Evolutionary conservation across 2,113 vertebrate genomes (phyloP).

Genomic region (Empidonax traillii): DNA sequence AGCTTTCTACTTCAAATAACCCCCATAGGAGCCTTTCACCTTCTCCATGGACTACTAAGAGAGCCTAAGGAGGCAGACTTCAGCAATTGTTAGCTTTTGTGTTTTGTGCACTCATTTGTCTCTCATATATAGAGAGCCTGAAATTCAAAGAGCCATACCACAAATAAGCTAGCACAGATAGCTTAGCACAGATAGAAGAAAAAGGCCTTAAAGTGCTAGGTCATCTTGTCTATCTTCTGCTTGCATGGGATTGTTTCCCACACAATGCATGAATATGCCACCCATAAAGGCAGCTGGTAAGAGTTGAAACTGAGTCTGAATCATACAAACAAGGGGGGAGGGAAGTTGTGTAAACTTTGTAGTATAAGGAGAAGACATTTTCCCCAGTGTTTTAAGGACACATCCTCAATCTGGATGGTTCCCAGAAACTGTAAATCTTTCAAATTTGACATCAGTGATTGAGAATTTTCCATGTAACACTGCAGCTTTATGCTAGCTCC

Average conservation of each 20-base stretch:
- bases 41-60: neutral
- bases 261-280: neutral
- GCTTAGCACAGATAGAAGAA: neutral
- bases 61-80: neutral
- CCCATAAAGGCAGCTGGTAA: constrained; percentile 33
- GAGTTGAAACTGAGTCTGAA: constrained; percentile 10
- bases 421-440: neutral
- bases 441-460: neutral
- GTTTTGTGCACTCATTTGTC: neutral
- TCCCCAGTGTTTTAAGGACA: neutral
- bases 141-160: neutral
- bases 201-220: neutral
- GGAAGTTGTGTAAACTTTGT: constrained; percentile 11
- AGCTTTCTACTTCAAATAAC: neutral
- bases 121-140: neutral
- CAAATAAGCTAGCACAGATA: neutral
- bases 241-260: neutral
- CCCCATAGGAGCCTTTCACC: neutral
- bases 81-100: neutral
- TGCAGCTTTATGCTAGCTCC: neutral
- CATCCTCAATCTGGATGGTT: neutral
- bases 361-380: neutral
- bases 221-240: neutral
- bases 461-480: neutral
- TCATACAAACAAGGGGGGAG: neutral